Conservation (phyloP, 2,113 vertebrate species). For the Channa maculata region DNA sequence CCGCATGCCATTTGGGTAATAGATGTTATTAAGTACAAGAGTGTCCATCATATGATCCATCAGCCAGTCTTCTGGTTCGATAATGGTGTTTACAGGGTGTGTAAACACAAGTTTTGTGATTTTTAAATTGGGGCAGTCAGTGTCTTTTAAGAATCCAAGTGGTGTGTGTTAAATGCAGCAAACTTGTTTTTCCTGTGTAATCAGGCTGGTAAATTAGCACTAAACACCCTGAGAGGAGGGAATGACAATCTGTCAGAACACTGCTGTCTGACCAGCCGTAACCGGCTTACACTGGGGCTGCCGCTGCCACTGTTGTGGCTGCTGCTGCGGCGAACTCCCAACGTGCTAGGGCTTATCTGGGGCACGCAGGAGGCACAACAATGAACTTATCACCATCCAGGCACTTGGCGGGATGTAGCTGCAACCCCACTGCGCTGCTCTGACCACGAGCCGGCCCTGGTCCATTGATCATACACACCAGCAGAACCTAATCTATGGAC, state of each 20-base stretch:
- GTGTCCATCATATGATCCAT: too few species aligned
- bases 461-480: slow-evolving; percentile 75
- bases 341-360: slow-evolving; percentile 73
- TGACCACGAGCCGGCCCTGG: slow-evolving; percentile 51
- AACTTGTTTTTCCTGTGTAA: slow-evolving; percentile 54
- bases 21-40: too few species aligned
- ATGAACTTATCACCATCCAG: slow-evolving; percentile 76
- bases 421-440: slow-evolving; percentile 58
- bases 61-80: slow-evolving; percentile 1
- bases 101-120: slow-evolving; percentile 19
- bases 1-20: too few species aligned
- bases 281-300: slow-evolving; percentile 44
- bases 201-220: slow-evolving; percentile 63
- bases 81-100: slow-evolving; percentile 23
- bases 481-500: slow-evolving; percentile 75
- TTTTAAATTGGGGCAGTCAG: neutral
- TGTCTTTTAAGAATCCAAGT: slow-evolving; percentile 21
- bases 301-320: slow-evolving; percentile 3
- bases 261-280: slow-evolving; percentile 40
- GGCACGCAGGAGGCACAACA: slow-evolving; percentile 73
- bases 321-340: slow-evolving; percentile 29
- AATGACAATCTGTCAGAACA: slow-evolving; percentile 55
- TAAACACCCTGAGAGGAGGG: slow-evolving; percentile 62
- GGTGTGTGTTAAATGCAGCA: slow-evolving; percentile 19
- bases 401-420: slow-evolving; percentile 64